phyloP scores from a whole-genome alignment of 2,113 vertebrate species.

The Phyllostomus discolor region DNA sequence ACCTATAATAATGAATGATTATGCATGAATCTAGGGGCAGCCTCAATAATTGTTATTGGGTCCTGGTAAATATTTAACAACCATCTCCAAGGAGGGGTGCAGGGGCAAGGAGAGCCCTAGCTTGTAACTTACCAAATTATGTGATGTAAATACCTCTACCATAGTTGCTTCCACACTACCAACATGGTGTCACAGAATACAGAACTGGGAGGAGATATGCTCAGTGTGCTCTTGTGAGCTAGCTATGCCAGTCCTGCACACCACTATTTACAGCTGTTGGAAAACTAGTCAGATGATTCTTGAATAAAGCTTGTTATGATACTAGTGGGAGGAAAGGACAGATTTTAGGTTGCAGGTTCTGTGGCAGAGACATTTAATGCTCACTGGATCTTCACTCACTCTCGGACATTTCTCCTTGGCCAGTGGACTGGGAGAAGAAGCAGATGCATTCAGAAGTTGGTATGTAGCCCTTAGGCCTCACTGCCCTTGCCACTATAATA shows the following conservation, averaged over 20 bases:
- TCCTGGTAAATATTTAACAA: not conserved
- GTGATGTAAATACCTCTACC: not conserved
- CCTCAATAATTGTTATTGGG: not conserved
- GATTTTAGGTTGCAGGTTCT: not conserved
- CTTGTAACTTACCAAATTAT: not conserved
- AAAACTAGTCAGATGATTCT: not conserved
- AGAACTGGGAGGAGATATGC: not conserved
- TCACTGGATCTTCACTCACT: not conserved
- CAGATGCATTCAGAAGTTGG: not conserved
- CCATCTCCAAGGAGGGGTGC: not conserved
- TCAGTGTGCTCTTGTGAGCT: not conserved
- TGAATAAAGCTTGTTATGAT: not conserved
- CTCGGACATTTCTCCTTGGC: not conserved
- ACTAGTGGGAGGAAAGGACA: not conserved
- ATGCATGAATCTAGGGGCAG: not conserved
- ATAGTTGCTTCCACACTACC: not conserved
- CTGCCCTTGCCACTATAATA: not conserved
- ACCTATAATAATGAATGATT: not conserved
- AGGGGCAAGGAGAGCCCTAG: not conserved
- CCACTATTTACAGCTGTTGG: not conserved
- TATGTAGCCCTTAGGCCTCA: not conserved
- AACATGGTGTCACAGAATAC: not conserved
- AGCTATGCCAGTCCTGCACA: not conserved
- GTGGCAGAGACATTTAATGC: not conserved
- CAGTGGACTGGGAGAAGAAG: not conserved